phyloP scores from a whole-genome alignment of 2,797 vertebrate genomes.

The Limosa lapponica region DNA sequence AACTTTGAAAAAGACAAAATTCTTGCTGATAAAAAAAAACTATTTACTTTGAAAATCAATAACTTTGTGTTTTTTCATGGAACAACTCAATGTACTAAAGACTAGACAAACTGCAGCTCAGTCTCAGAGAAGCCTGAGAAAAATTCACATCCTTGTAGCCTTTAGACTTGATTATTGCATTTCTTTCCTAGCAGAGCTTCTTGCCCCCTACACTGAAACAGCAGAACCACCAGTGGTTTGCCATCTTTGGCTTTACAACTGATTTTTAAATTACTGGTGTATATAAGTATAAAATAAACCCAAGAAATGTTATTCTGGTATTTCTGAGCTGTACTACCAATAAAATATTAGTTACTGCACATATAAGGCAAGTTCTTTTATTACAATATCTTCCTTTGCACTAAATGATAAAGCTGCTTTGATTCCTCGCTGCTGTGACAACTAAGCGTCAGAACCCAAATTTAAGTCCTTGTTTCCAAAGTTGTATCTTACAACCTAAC shows the following conservation, averaged over 20 bases:
- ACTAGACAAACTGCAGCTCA: not conserved
- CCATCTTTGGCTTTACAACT: not conserved
- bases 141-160: not conserved
- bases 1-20: not conserved
- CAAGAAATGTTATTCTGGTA: not conserved
- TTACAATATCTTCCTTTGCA: not conserved
- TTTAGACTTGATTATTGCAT: not conserved
- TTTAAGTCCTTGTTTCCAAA: not conserved
- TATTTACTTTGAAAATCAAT: not conserved
- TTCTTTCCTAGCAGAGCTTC: not conserved
- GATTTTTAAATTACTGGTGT: not conserved
- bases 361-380: not conserved
- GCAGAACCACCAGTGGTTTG: not conserved
- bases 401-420: not conserved
- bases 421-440: not conserved
- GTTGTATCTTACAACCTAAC: slow-evolving; percentile 69
- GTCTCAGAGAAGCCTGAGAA: not conserved
- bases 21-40: not conserved
- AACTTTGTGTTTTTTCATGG: not conserved
- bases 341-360: not conserved
- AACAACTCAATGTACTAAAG: not conserved
- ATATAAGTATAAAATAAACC: not conserved
- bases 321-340: not conserved
- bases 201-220: not conserved
- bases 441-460: not conserved